A percentile compares a stretch with the other conserved stretches of the same genome.
Evolutionary conservation across 2,113 vertebrate genomes (phyloP).

Genomic region (Elachura formosa): DNA sequence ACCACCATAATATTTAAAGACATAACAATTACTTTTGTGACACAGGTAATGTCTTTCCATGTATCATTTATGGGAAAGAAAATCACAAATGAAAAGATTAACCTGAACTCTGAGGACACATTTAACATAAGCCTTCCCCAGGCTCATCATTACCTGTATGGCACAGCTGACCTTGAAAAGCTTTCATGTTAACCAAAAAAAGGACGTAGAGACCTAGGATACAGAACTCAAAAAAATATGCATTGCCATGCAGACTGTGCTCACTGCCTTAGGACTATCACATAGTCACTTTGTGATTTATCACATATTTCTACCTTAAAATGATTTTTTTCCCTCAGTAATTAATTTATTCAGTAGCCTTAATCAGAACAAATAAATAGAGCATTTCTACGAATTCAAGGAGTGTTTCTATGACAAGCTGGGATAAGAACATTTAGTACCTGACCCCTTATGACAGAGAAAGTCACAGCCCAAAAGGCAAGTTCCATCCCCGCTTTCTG

Average conservation of each 20-base stretch:
- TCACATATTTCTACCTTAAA: neutral
- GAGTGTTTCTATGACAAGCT: neutral
- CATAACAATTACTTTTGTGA: neutral
- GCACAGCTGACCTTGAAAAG: conserved; percentile 55
- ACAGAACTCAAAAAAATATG: neutral
- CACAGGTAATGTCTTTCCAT: neutral
- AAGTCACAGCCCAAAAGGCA: neutral
- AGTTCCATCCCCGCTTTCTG: neutral
- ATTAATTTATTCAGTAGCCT: neutral
- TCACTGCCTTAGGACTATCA: neutral
- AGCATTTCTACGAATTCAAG: neutral
- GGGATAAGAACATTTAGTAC: neutral
- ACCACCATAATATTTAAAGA: neutral
- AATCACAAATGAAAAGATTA: conserved; percentile 49
- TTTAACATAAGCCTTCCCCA: conserved; percentile 33
- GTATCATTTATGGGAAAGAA: neutral
- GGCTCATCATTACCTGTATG: conserved; percentile 13
- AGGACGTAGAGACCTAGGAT: neutral
- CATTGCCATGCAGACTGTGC: neutral
- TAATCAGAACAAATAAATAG: neutral
- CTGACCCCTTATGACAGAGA: neutral
- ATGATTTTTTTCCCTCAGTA: neutral
- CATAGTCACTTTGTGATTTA: neutral
- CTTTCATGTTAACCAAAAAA: conserved; percentile 9
- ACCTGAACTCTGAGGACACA: conserved; percentile 21